These are phyloP conservation scores for Nomada fabriciana DNA, from an alignment of 2,888 invertebrate species.

Conservation along the genomic window DNA sequence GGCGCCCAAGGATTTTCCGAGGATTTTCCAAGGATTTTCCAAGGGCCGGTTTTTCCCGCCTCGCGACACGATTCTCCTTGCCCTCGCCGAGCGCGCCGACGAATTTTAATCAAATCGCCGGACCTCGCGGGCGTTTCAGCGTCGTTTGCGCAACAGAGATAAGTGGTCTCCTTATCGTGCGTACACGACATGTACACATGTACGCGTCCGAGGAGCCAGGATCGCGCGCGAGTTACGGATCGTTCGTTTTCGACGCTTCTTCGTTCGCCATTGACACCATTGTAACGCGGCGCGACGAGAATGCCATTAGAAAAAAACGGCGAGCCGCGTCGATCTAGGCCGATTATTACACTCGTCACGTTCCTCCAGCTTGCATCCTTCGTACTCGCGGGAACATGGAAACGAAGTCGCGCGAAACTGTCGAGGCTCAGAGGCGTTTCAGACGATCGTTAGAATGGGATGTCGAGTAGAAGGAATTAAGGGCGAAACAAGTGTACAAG, in stretches of 20 bases:
- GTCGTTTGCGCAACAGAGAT: conserved; percentile 21
- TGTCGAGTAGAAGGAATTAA: neutral
- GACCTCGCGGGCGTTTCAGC: neutral
- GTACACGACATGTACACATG: no score
- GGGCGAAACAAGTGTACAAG: neutral
- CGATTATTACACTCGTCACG: neutral
- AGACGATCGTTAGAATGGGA: neutral
- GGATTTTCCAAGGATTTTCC: neutral
- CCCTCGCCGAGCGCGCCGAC: neutral
- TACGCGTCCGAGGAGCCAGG: neutral
- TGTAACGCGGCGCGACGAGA: neutral
- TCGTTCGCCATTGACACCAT: conserved; percentile 40
- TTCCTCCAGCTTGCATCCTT: neutral
- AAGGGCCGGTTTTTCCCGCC: neutral
- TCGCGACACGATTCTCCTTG: neutral
- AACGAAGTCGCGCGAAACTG: no score
- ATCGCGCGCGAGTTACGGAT: neutral
- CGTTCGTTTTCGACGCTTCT: neutral
- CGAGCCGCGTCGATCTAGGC: neutral
- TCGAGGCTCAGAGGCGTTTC: no score
- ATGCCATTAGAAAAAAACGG: neutral
- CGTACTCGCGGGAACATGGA: no score
- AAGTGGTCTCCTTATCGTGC: conserved; percentile 14
- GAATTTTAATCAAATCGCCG: neutral
- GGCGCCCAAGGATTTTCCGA: no score